Base-by-base conservation (phyloP, 2,888 invertebrate genomes). In the Mesorhabditis belari region DNA sequence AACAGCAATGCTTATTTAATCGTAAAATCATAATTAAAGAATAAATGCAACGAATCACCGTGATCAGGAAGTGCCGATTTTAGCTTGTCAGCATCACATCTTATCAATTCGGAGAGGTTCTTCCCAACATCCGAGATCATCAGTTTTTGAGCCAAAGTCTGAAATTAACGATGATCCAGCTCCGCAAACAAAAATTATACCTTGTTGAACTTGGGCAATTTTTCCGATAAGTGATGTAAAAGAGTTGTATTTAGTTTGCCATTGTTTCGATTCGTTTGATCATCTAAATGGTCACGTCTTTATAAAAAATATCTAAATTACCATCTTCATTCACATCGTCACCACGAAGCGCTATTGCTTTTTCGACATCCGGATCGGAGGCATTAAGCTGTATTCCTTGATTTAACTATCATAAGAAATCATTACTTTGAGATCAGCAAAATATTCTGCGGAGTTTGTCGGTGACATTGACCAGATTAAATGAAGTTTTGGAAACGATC, bases 391-490 rank as follows among this genome's bases (percentile, higher is more conserved):
- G 44, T 17, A 35, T 17, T 12, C 9, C 35, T 35, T 35, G 35
- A 35, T 35, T 35, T n/a, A n/a, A n/a, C n/a, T n/a, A n/a, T n/a
- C n/a, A n/a, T n/a, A n/a, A n/a, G n/a, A n/a, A n/a, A n/a, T n/a
- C n/a, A 35, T 6, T 35, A 89, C 89, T 85, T 95, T 96, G 0
- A 95, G 84, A 82, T 95, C 92, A 80, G 92, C 90, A 83, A 96
- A 95, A 54, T 96, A 85, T 83, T 96, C 93, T 0, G 94, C 92
- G 0, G 93, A 92, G 49, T 93, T 93, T 82, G 92, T 90, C 0
- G 96, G 94, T 81, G 90, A 92, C 2, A 92, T 92, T 12, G 94
- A 94, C 96, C 96, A 96, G 35, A 96, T 89, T 6, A 96, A 84
- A 72, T 91, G 88, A 66, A 98, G 84, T 76, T 89, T 87, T 1